A percentile compares a stretch with the other conserved stretches of the same genome.
Evolutionary conservation across 2,797 vertebrate genomes (phyloP).

Genomic region (Gymnoscopelus microlampas): DNA sequence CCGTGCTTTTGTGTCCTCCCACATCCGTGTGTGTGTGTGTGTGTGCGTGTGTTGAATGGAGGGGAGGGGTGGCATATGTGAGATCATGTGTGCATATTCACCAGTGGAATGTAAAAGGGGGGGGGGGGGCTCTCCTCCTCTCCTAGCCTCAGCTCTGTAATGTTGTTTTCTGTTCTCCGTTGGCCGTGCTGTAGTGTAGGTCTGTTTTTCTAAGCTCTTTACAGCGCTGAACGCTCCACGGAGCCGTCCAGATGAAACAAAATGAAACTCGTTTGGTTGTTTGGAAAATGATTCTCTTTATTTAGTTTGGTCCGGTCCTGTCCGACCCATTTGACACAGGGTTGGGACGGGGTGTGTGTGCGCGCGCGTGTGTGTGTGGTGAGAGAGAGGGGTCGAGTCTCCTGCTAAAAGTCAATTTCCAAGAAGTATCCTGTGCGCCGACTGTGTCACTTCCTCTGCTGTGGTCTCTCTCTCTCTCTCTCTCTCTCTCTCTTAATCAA

Average conservation of each 20-base stretch:
- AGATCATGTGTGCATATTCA: conserved; percentile 85
- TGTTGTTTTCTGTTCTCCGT: conserved; percentile 75
- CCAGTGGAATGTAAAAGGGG: conserved; percentile 79
- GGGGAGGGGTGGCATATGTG: conserved; percentile 72
- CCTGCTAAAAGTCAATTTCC: conserved; percentile 68
- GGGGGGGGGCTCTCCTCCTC: conserved; percentile 39
- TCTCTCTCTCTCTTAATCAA: conserved; percentile 68
- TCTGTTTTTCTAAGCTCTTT: conserved; percentile 79
- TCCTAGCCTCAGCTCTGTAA: conserved; percentile 25
- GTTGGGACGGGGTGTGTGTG: too few relatives aligned
- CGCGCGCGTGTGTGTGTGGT: too few relatives aligned
- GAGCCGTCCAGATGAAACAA: conserved; percentile 81
- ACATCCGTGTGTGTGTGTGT: conserved; percentile 54
- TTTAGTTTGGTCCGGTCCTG: conserved; percentile 71
- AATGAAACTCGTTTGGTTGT: conserved; percentile 71
- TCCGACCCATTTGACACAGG: conserved; percentile 66
- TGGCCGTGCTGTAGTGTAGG: conserved; percentile 56
- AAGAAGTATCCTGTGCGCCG: conserved; percentile 70
- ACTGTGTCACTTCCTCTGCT: neutral
- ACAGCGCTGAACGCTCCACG: conserved; percentile 64
- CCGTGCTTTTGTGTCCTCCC: conserved; percentile 75
- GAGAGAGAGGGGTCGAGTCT: conserved; percentile 59
- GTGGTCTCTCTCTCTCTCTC: conserved; percentile 52
- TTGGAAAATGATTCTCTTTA: conserved; percentile 77
- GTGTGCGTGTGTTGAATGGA: conserved; percentile 4